Evolutionary conservation across 2,113 vertebrate species (phyloP).

Genomic region (Clupea harengus): DNA sequence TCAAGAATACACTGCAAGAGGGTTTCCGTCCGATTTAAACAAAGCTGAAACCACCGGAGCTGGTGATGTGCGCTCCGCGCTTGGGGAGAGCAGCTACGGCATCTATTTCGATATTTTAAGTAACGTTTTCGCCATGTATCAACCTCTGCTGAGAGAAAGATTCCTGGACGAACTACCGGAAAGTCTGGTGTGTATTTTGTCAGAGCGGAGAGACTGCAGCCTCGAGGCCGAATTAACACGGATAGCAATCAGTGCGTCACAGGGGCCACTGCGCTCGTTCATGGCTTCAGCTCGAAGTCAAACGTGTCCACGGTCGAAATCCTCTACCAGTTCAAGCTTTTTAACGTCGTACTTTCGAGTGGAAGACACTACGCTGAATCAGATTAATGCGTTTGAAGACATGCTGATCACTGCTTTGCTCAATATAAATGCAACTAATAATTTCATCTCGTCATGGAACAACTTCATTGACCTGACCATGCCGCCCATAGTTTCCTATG

Average conservation of each 20-base stretch:
- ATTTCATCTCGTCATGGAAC: constrained; percentile 45
- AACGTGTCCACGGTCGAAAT: constrained; percentile 48
- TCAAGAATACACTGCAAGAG: neutral
- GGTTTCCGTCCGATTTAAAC: neutral
- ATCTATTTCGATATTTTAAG: constrained; percentile 50
- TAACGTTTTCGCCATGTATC: constrained; percentile 48
- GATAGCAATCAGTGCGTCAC: constrained; percentile 50
- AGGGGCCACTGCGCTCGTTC: constrained; percentile 46
- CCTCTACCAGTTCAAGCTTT: constrained; percentile 22
- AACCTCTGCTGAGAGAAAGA: constrained; percentile 43
- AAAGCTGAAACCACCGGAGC: neutral
- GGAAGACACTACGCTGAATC: neutral
- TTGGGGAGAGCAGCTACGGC: constrained; percentile 29
- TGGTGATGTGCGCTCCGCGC: neutral
- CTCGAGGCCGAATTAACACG: constrained; percentile 62
- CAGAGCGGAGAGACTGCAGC: constrained; percentile 63
- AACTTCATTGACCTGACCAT: constrained; percentile 52
- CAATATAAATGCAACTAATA: constrained; percentile 50
- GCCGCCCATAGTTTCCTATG: constrained; percentile 47
- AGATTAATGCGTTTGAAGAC: constrained; percentile 46
- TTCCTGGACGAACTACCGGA: constrained; percentile 62
- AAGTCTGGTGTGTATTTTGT: constrained; percentile 63
- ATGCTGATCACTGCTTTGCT: constrained; percentile 48
- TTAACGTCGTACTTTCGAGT: constrained; percentile 41
- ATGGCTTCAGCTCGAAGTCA: constrained; percentile 56